Evolutionary conservation across 1,140 invertebrate genomes (phyloP).

Genomic region (Ganaspis sp.): DNA sequence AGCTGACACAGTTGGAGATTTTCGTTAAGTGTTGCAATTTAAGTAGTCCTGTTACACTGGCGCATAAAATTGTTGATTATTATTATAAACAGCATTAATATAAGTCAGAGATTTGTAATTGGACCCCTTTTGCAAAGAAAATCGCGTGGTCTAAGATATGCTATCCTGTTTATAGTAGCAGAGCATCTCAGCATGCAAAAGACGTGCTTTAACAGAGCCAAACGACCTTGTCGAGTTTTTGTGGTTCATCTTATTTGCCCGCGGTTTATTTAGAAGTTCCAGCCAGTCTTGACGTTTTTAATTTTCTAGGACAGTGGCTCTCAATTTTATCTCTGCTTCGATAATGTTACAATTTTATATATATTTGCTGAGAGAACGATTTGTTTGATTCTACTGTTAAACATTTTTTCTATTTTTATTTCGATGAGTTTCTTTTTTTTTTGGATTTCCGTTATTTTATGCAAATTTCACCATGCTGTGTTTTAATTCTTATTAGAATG

Average conservation of each 20-base stretch:
- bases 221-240: constrained; percentile 62
- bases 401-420: no score
- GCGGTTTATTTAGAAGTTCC: constrained; percentile 60
- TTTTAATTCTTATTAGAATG: no score
- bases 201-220: constrained; percentile 43
- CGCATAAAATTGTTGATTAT: neutral
- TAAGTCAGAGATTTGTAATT: neutral
- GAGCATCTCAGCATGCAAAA: neutral
- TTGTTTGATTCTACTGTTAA: no score
- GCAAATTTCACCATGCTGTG: no score
- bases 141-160: neutral
- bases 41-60: neutral
- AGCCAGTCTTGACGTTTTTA: constrained; percentile 49
- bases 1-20: neutral
- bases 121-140: neutral
- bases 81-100: neutral
- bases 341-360: no score
- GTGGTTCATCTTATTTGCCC: constrained; percentile 54
- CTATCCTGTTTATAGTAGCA: neutral
- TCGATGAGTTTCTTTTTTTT: no score
- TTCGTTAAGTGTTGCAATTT: neutral
- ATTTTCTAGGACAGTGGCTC: constrained; percentile 54
- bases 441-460: no score
- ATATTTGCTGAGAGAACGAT: no score
- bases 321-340: constrained; percentile 49